phyloP scores from a whole-genome alignment of 2,888 invertebrate species.

The Orthosia cruda region DNA sequence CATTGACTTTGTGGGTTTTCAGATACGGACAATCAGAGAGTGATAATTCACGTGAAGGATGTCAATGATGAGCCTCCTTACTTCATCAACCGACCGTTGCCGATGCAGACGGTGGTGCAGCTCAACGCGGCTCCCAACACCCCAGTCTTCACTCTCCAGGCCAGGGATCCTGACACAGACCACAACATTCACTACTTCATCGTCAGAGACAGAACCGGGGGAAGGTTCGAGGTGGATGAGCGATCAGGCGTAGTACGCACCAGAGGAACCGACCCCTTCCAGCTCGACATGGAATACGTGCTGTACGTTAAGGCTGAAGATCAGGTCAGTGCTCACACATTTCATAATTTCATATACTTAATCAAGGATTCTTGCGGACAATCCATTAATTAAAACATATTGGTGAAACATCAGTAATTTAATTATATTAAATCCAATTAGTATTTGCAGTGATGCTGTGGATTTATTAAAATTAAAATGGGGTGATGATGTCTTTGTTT shows the following conservation, averaged over 20 bases:
- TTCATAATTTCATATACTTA: slow-evolving; percentile 14
- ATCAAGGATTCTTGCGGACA: slow-evolving; percentile 12
- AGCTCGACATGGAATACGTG: slow-evolving; percentile 99
- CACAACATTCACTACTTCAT: slow-evolving; percentile 99
- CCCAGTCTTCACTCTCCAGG: slow-evolving; percentile 99
- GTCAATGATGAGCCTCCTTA: slow-evolving; percentile 99
- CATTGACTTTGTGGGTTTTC: slow-evolving; percentile 78
- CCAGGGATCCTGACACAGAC: slow-evolving; percentile 98
- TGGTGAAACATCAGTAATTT: slow-evolving; percentile 17
- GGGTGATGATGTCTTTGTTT: slow-evolving; percentile 19
- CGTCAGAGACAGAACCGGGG: slow-evolving; percentile 97
- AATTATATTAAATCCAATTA: slow-evolving; percentile 32
- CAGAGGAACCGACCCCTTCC: slow-evolving; percentile 97
- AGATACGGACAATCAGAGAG: slow-evolving; percentile 98
- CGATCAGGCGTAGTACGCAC: slow-evolving; percentile 98
- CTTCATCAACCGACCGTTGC: slow-evolving; percentile 99
- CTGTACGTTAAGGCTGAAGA: slow-evolving; percentile 99
- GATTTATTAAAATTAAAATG: slow-evolving; percentile 30
- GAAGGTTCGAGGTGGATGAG: slow-evolving; percentile 97
- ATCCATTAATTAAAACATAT: slow-evolving; percentile 36
- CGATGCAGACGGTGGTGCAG: slow-evolving; percentile 99
- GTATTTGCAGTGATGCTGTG: slow-evolving; percentile 10
- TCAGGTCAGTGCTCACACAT: slow-evolving; percentile 89
- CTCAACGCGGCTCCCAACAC: slow-evolving; percentile 98
- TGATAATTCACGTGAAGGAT: slow-evolving; percentile 98